phyloP scores from a whole-genome alignment of 2,888 invertebrate genomes.

The Epirrhoe alternata region DNA sequence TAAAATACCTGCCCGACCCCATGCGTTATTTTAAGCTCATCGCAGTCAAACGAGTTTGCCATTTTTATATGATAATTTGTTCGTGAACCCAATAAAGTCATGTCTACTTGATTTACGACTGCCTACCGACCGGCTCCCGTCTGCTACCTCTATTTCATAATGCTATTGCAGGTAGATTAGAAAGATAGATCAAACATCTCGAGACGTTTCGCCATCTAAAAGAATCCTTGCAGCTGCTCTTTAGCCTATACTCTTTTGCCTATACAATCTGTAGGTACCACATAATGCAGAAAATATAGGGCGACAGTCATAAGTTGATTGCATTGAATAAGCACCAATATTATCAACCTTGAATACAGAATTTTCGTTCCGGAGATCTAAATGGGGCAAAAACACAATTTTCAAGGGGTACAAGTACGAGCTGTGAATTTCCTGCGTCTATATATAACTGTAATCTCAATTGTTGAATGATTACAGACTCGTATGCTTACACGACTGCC shows the following conservation, averaged over 20 bases:
- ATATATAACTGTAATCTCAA: slow-evolving; percentile 25
- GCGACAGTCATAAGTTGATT: neutral
- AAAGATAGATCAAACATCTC: neutral
- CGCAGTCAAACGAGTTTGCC: slow-evolving; percentile 53
- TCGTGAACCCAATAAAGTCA: slow-evolving; percentile 49
- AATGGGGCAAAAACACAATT: slow-evolving; percentile 19
- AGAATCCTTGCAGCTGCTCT: neutral
- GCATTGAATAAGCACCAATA: neutral
- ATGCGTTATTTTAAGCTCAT: slow-evolving; percentile 38
- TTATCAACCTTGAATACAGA: neutral
- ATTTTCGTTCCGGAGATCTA: slow-evolving; percentile 7
- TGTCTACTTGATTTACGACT: slow-evolving; percentile 46
- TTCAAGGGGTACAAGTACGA: slow-evolving; percentile 38
- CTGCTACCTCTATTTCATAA: slow-evolving; percentile 14
- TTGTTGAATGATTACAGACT: slow-evolving; percentile 36
- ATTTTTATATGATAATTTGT: slow-evolving; percentile 46
- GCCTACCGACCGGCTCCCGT: slow-evolving; percentile 23
- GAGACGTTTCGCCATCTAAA: neutral
- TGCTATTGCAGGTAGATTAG: neutral
- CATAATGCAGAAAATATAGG: neutral
- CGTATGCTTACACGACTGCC: slow-evolving; percentile 62
- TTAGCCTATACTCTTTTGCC: too few species aligned
- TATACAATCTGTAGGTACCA: neutral
- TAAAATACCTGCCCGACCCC: neutral
- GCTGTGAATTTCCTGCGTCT: slow-evolving; percentile 35